Percentiles rank a stretch among this genome's conserved stretches.
Conservation (phyloP, 2,113 vertebrate species). For the Ameiurus melas region DNA sequence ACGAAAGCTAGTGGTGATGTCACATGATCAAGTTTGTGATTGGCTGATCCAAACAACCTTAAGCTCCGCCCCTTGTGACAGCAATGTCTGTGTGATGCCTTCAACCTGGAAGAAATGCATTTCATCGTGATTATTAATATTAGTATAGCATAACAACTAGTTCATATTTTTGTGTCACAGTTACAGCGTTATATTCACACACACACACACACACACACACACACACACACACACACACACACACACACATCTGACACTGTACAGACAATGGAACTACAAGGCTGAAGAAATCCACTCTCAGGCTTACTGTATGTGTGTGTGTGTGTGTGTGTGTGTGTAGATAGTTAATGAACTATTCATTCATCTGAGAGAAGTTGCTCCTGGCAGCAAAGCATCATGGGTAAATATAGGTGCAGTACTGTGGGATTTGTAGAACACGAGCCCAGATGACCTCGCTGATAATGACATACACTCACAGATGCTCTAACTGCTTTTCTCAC, state of each 20-base stretch:
- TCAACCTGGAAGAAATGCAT: not conserved
- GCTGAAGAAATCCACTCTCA: not conserved
- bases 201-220: not conserved
- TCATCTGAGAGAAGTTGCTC: not conserved
- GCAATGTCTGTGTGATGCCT: not conserved
- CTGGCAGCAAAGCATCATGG: conserved; percentile 9
- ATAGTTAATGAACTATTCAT: not conserved
- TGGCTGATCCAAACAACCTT: not conserved
- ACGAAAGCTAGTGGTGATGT: not conserved
- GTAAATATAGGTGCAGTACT: not conserved
- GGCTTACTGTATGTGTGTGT: not conserved
- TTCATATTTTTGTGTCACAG: not conserved
- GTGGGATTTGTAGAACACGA: conserved; percentile 10
- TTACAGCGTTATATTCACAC: not conserved
- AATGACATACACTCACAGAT: not conserved
- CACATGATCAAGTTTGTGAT: not conserved
- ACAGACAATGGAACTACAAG: not conserved
- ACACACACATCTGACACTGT: not conserved
- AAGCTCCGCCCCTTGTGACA: not conserved
- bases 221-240: not conserved
- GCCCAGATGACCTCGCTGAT: not conserved
- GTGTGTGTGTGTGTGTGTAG: not conserved
- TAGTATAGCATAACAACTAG: not conserved
- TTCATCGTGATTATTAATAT: not conserved
- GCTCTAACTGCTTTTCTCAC: not conserved